These are phyloP conservation scores for Nebria ingens DNA, from an alignment of 1,140 invertebrate species.

Conservation along the genomic window DNA sequence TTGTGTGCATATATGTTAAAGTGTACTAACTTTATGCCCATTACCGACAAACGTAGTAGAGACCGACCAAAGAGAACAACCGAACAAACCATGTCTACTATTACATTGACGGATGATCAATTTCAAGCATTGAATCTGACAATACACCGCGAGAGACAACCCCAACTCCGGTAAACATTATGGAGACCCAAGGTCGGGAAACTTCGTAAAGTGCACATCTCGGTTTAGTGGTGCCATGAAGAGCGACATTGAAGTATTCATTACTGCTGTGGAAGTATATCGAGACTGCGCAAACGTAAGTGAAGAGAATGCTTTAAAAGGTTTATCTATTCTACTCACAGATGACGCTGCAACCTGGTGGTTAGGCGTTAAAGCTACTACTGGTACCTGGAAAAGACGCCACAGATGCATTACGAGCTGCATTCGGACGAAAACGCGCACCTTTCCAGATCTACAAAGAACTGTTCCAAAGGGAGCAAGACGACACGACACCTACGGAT, in stretches of 20 bases:
- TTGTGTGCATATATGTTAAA: too few relatives aligned
- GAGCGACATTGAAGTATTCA: background rate
- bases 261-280: background rate
- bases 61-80: too few relatives aligned
- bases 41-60: too few relatives aligned
- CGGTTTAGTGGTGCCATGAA: background rate
- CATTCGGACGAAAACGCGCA: background rate
- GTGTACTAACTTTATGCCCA: too few relatives aligned
- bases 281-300: background rate
- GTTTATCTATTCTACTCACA: background rate
- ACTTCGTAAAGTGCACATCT: background rate
- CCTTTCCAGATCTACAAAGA: background rate
- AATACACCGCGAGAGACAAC: background rate
- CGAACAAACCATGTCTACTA: background rate
- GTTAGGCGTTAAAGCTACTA: background rate
- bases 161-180: too few relatives aligned
- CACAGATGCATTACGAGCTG: background rate
- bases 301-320: background rate
- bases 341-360: background rate
- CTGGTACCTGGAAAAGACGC: background rate
- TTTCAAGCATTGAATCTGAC: too few relatives aligned
- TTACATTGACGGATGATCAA: background rate
- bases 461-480: background rate
- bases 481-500: background rate
- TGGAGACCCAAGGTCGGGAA: too few relatives aligned